A percentile compares a stretch with the other conserved stretches of the same genome.
phyloP scores from a whole-genome alignment of 2,113 vertebrate species.

The Dicrurus megarhynchus region DNA sequence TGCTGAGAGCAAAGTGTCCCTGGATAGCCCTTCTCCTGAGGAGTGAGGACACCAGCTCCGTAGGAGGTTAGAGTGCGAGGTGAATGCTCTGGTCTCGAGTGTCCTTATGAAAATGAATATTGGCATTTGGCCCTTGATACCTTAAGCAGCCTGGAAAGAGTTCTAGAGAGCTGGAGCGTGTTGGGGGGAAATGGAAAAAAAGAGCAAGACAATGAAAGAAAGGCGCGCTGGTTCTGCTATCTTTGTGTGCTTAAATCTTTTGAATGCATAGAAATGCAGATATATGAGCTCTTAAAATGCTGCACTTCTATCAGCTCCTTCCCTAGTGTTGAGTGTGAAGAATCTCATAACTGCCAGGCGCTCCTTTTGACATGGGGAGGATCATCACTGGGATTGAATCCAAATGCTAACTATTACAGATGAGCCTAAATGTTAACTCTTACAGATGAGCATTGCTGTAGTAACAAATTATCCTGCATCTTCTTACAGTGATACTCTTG shows the following conservation, averaged over 20 bases:
- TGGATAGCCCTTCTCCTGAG: fast-evolving
- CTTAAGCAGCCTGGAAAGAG: neutral
- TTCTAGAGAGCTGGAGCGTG: neutral
- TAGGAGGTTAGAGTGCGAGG: neutral
- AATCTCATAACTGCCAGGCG: neutral
- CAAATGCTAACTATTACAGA: neutral
- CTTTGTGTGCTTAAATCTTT: neutral
- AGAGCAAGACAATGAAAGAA: neutral
- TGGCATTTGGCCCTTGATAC: neutral
- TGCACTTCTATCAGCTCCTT: neutral
- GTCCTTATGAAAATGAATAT: neutral
- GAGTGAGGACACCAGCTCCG: neutral
- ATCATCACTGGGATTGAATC: neutral
- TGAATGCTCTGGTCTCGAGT: neutral
- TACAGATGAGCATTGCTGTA: neutral
- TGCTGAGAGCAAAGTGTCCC: neutral
- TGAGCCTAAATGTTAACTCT: neutral
- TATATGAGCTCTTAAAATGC: neutral
- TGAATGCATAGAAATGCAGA: neutral
- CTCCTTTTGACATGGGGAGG: neutral
- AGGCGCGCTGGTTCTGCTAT: neutral
- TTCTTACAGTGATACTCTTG: neutral
- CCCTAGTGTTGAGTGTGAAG: neutral
- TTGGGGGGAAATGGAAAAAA: neutral
- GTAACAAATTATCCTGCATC: neutral